phyloP scores from a whole-genome alignment of 1,140 invertebrate genomes.

The Papilio polytes region DNA sequence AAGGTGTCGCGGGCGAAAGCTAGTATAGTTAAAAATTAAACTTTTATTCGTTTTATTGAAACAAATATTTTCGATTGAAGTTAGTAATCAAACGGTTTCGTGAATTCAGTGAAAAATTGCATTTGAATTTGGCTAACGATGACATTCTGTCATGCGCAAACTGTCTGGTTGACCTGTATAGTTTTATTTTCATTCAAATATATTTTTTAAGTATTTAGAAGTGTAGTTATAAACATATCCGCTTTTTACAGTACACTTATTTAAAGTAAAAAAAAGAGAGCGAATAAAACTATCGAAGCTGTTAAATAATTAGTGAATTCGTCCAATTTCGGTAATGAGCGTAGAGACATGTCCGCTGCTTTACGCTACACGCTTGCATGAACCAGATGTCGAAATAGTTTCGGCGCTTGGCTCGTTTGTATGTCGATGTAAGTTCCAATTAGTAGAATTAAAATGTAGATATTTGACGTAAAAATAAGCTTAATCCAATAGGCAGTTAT shows the following conservation, averaged over 20 bases:
- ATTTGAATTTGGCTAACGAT: conserved; percentile 16
- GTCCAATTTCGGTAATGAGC: background rate
- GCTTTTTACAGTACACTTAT: too few species aligned
- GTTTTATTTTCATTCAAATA: background rate
- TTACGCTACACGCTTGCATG: conserved; percentile 12
- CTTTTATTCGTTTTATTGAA: background rate
- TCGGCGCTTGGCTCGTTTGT: conserved; percentile 23
- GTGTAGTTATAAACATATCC: too few species aligned
- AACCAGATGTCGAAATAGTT: conserved; percentile 31
- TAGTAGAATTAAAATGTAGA: conserved; percentile 10
- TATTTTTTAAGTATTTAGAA: background rate
- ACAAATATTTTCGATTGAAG: background rate
- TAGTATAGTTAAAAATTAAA: too few species aligned
- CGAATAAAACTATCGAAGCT: background rate
- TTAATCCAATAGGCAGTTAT: background rate
- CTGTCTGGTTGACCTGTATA: background rate
- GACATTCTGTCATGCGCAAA: background rate
- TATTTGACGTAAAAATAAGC: background rate
- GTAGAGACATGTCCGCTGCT: background rate
- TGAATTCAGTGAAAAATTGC: conserved; percentile 4
- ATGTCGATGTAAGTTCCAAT: conserved; percentile 38
- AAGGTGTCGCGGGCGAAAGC: too few species aligned
- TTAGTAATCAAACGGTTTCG: background rate
- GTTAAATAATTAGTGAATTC: background rate
- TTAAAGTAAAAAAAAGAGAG: background rate